phyloP scores from a whole-genome alignment of 92 coral and sea anemone species.

The Pocillopora grandis region DNA sequence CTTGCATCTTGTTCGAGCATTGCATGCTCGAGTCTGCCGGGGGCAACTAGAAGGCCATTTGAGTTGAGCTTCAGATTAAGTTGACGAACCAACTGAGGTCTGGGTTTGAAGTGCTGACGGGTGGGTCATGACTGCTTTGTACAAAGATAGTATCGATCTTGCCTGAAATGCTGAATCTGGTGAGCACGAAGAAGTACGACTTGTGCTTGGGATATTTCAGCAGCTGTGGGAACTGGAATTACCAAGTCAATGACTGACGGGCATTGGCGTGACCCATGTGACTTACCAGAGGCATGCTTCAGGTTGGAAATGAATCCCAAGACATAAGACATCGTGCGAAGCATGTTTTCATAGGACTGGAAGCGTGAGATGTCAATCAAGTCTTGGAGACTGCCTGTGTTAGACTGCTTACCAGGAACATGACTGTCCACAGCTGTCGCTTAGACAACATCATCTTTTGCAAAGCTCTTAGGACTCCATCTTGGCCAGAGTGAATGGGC shows the following conservation, averaged over 20 bases:
- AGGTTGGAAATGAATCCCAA: constrained; percentile 35
- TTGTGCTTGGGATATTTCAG: constrained; percentile 29
- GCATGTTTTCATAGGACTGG: constrained; percentile 19
- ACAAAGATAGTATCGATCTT: constrained; percentile 30
- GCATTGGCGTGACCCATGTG: constrained; percentile 9
- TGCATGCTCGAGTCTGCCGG: constrained; percentile 49
- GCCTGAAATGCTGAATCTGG: constrained; percentile 31
- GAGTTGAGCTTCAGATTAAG: constrained; percentile 36
- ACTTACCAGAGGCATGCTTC: constrained; percentile 18
- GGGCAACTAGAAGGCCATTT: constrained; percentile 49
- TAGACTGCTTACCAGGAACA: background rate
- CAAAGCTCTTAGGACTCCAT: background rate
- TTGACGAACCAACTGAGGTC: constrained; percentile 50
- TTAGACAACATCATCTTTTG: constrained; percentile 17
- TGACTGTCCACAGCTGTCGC: constrained; percentile 37
- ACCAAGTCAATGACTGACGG: constrained; percentile 1
- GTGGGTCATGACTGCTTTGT: constrained; percentile 18
- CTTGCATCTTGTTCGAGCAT: constrained; percentile 27
- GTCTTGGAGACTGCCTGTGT: constrained; percentile 17
- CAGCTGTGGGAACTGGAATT: constrained; percentile 46
- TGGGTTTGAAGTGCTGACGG: background rate
- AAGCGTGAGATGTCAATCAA: constrained; percentile 21
- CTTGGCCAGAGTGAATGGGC: constrained; percentile 7
- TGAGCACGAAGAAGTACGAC: constrained; percentile 25
- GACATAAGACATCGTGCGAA: constrained; percentile 36